Conservation (phyloP, 2,888 invertebrate genomes). For the Apomyelois bistriatella region DNA sequence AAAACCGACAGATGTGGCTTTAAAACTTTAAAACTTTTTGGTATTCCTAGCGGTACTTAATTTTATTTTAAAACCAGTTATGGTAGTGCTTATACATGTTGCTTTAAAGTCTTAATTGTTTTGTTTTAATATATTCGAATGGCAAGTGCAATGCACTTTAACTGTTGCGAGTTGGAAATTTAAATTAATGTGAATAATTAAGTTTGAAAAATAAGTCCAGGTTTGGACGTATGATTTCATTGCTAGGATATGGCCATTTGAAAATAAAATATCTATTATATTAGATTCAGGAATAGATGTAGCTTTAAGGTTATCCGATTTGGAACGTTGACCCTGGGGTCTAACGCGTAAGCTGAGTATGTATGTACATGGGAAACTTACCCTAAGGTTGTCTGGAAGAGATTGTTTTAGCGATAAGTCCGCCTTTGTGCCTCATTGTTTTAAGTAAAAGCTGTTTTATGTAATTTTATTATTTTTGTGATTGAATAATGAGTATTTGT, state of each 20-base stretch:
- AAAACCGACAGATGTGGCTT: conserved; percentile 3
- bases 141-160: conserved; percentile 26
- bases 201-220: neutral
- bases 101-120: conserved; percentile 36
- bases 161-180: conserved; percentile 13
- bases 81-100: conserved; percentile 30
- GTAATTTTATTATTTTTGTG: no score
- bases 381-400: no score
- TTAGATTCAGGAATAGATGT: neutral
- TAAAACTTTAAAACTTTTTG: conserved; percentile 2
- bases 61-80: conserved; percentile 35
- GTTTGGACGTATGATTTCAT: conserved; percentile 8
- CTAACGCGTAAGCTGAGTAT: no score
- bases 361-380: no score
- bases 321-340: no score
- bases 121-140: conserved; percentile 29
- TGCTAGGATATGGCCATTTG: neutral
- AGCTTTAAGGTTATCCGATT: no score
- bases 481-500: no score
- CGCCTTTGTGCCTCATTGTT: no score
- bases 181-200: conserved; percentile 14
- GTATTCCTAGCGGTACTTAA: conserved; percentile 10
- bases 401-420: no score
- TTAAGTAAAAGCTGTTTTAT: no score
- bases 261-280: neutral